A percentile compares a stretch with the other conserved stretches of the same genome.
Evolutionary conservation across 92 coral and sea anemone species (phyloP).

Genomic region (Parazoanthus swiftii): DNA sequence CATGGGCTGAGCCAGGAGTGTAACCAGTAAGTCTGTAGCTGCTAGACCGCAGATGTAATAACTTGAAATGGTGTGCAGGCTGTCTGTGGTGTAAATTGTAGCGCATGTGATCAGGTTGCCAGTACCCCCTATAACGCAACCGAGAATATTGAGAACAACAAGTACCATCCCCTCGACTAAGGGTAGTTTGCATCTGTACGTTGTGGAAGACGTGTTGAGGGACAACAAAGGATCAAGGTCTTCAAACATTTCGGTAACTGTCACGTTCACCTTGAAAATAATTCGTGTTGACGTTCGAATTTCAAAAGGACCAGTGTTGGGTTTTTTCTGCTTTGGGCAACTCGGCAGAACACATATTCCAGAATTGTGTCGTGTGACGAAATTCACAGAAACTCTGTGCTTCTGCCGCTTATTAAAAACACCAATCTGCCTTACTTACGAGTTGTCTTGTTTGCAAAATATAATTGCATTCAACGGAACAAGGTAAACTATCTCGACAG

Average conservation of each 20-base stretch:
- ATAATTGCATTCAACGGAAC: not conserved
- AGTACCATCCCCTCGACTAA: slow-evolving; percentile 9
- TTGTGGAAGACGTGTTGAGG: slow-evolving; percentile 4
- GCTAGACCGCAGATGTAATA: too few species aligned
- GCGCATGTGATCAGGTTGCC: slow-evolving; percentile 62
- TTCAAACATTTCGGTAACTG: slow-evolving; percentile 7
- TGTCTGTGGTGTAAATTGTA: slow-evolving; percentile 57
- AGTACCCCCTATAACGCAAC: slow-evolving; percentile 53
- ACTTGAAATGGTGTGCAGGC: slow-evolving; percentile 55
- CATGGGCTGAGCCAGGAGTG: too few species aligned
- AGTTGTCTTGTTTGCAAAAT: not conserved
- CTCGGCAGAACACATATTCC: not conserved
- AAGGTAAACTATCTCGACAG: not conserved
- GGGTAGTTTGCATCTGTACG: slow-evolving; percentile 34
- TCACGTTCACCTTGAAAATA: too few species aligned
- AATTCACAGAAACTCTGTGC: not conserved
- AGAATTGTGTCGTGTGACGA: not conserved
- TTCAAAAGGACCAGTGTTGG: not conserved
- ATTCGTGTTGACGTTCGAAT: too few species aligned
- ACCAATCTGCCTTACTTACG: too few species aligned
- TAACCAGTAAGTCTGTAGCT: too few species aligned
- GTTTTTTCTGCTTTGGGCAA: not conserved
- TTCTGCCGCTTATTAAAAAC: not conserved
- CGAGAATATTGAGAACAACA: slow-evolving; percentile 46
- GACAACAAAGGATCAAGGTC: slow-evolving; percentile 13